Conservation (phyloP, 92 coral and sea anemone species). For the Paragorgia papillata region DNA sequence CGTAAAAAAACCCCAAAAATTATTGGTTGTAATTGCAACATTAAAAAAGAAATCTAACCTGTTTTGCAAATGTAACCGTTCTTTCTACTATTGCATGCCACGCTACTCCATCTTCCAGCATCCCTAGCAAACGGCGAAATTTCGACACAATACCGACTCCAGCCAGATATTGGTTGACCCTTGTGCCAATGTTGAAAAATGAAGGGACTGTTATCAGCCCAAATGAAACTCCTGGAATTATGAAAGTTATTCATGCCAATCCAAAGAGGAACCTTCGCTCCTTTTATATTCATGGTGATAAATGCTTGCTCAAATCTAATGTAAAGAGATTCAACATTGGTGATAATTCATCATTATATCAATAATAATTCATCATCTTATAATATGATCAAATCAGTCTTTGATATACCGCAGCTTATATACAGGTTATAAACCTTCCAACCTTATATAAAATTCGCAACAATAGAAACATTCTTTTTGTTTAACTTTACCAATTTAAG, state of each 20-base stretch:
- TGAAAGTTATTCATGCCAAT: slow-evolving; percentile 77
- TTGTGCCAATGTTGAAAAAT: slow-evolving; percentile 78
- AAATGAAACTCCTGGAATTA: slow-evolving; percentile 54
- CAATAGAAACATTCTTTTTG: no score
- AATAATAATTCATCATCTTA: no score
- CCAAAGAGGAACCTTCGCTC: slow-evolving; percentile 62
- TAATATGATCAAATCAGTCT: no score
- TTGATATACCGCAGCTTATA: no score
- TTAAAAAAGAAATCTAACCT: no score
- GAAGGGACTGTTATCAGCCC: slow-evolving; percentile 69
- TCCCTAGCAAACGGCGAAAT: slow-evolving; percentile 55
- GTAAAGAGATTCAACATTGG: background rate
- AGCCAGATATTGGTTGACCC: slow-evolving; percentile 56
- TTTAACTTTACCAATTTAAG: no score
- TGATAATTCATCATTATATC: background rate
- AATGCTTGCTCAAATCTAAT: slow-evolving; percentile 86
- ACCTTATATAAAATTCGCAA: no score
- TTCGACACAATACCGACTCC: slow-evolving; percentile 65
- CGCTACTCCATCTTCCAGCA: slow-evolving; percentile 74
- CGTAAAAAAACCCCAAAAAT: no score
- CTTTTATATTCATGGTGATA: slow-evolving; percentile 55
- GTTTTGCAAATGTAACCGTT: slow-evolving; percentile 77
- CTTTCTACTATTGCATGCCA: slow-evolving; percentile 46
- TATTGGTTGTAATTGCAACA: no score
- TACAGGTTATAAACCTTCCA: no score